Evolutionary conservation across 2,797 vertebrate genomes (phyloP), one percentile per base, ranked within the genome.

Genomic region (Lacerta bilineata): DNA sequence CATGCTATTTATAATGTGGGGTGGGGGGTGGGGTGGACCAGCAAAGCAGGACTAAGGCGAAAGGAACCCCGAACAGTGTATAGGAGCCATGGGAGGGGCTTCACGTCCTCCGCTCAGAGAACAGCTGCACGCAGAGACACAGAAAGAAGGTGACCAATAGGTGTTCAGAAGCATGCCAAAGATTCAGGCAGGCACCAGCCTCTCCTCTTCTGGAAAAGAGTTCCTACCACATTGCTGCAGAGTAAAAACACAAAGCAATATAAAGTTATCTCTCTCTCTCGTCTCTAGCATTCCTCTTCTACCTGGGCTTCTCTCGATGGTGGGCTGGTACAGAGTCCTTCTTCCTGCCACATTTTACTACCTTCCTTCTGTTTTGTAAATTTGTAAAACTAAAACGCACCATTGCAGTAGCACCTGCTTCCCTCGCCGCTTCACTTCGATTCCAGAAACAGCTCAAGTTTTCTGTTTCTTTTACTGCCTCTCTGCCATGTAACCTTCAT

Each of bases 1-100:
- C 76, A 59, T 55, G 71, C 50, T 90, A 85, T 88, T 90, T 87
- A 87, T 90, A 87, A 61, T 33, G 55, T 1, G 4, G 76, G 27
- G 33, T 33, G 33, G 33, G 5, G 5, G 4, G 11, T 55, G 71
- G 23, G 68, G 55, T 36, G 61, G 33, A 76, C 6, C 17, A 59
- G n/a, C 18, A 68, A 68, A 27, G 27, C 75, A 68, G 59, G n/a
- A 15, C 15, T 29, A 41, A 41, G 50, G 25, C 29, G 25, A 55
- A 43, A 59, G 77, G 17, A 46, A 71, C 29, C 79, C 27, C 41
- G 59, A 17, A 39, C 74, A 7, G 2, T 27, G 10, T n/a, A 36
- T 11, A 66, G 55, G 27, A 89, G 17, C n/a, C 20, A 74, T 20
- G 33, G 20, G 20, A 29, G 25, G 39, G 77, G 33, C 46, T 72